Evolutionary conservation across 2,113 vertebrate genomes (phyloP), one percentile per base, ranked within the genome.

Genomic region (Zootoca vivipara): DNA sequence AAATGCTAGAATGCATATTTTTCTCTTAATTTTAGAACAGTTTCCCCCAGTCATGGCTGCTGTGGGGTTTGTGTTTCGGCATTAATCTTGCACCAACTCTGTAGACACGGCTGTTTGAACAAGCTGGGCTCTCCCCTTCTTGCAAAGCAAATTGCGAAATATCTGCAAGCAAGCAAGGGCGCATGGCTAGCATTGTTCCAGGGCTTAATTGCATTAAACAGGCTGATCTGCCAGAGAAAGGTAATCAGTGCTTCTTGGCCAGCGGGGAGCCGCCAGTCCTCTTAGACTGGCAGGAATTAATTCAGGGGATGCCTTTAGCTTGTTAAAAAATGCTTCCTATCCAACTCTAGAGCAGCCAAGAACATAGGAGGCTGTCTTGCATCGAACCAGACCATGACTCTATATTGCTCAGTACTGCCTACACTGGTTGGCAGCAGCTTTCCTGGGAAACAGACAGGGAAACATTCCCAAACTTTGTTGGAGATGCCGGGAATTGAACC

Each of bases 161-260:
- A 62, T 89, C 85, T 79, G 88, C 81, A 92, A 90, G 87, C 38
- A 83, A 91, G 82, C 91, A n/a, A 86, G 89, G 78, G 22, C 85
- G 87, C 70, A 9, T 89, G 88, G 85, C 78, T 70, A 56, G 90
- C 79, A 0, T 80, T 90, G 33, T 91, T 69, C 90, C 67, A 38
- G 42, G 30, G 67, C 87, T 91, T 94, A 90, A 95, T 95, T 95
- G 90, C 92, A 64, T 95, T 93, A 93, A 64, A 90, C 7, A 89
- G 64, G 86, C 42, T 20, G 33, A n/a, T 69, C 65, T 40, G 22
- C 74, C 46, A 13, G 24, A 2, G 28, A 84, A 52, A 93, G 87
- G 3, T 46, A 30, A 88, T 93, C 90, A 93, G 78, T 8, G 0
- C 4, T 0, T 52, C 42, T 86, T 0, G 0, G 35, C 24, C 70